Base-by-base conservation (phyloP, 1,140 invertebrate species). In the Cotesia chilonis region DNA sequence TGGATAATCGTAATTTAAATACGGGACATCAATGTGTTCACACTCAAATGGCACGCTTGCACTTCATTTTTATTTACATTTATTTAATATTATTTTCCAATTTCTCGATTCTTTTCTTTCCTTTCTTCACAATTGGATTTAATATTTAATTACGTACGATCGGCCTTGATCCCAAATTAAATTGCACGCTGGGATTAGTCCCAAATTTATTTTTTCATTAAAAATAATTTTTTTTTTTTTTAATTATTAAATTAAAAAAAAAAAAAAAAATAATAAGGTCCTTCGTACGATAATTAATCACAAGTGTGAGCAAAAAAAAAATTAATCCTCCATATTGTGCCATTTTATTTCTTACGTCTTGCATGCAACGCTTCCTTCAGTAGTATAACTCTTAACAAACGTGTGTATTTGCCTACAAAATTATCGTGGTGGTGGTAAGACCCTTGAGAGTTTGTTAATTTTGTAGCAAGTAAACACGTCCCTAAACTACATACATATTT, bases 331-430 rank as follows among this genome's bases (percentile, higher is more conserved):
- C 36, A 68, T 84, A 84, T 82, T 86, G 82, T 85, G 84, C 82
- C 83, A 83, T 82, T 84, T 82, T 80, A 79, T 83, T 85, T 85
- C 85, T 81, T 85, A 28, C 82, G 84, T 85, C 83, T 85, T 87
- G 85, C 85, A 87, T 87, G 85, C 80, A 74, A 83, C 76, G 85
- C 85, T 87, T 87, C 83, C 84, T 87, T 83, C 84, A 84, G 84
- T 87, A 87, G 85, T 86, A 78, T 84, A 81, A 57, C 82, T 76
- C 80, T 74, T 74, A 59, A 76, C 64, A 73, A 77, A 76, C 71
- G 65, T 65, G 69, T 64, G 68, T 68, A 70, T 63, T 37, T 60
- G 70, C 59, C 20, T 41, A 12, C 17, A 2, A 61, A 60, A 61
- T 61, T 57, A 57, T 36, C 9, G 59, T 61, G 28, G 17, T 61